phyloP scores from a whole-genome alignment of 2,113 vertebrate species.

The Eubucco bourcierii region DNA sequence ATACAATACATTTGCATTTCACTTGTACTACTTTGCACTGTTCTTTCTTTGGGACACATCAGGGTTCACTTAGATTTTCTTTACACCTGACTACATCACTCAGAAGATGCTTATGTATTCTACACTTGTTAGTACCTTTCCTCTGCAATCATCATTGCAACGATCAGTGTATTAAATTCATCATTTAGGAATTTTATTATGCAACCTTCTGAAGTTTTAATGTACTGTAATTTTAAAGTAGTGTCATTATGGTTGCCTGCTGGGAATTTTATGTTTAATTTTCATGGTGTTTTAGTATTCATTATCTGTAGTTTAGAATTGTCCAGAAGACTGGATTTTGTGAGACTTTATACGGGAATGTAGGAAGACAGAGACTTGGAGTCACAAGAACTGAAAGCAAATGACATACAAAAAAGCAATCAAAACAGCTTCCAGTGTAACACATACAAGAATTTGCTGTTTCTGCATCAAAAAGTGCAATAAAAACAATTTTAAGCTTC shows the following conservation, averaged over 20 bases:
- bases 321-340: not conserved
- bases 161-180: not conserved
- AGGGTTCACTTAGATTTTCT: not conserved
- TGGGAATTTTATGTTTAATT: not conserved
- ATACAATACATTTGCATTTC: not conserved
- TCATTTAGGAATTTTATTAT: slow-evolving; percentile 16
- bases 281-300: not conserved
- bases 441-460: not conserved
- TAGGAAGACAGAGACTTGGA: not conserved
- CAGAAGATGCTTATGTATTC: not conserved
- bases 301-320: not conserved
- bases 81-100: not conserved
- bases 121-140: not conserved
- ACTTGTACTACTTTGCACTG: not conserved
- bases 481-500: not conserved
- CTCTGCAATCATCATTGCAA: not conserved
- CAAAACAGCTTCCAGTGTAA: not conserved
- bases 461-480: not conserved
- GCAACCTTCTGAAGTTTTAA: slow-evolving; percentile 10
- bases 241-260: not conserved
- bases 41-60: not conserved
- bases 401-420: not conserved
- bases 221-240: not conserved
- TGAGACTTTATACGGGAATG: not conserved
- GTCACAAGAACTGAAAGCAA: not conserved